Conservation (phyloP, 2,888 invertebrate species). For the Drosophila mercatorum region DNA sequence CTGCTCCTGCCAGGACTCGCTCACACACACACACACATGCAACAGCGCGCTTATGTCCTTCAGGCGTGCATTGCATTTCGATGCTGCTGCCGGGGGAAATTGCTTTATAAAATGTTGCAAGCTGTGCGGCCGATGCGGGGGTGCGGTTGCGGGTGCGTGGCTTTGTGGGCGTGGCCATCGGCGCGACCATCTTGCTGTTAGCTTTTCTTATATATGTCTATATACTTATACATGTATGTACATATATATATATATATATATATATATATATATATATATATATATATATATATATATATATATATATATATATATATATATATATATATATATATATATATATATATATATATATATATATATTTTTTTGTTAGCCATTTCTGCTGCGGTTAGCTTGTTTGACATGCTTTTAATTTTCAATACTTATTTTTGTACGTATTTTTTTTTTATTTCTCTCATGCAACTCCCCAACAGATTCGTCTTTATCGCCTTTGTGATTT, state of each 20-base stretch:
- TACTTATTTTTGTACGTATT: slow-evolving; percentile 21
- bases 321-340: too few relatives aligned
- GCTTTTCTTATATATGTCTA: slow-evolving; percentile 35
- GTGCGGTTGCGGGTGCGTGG: slow-evolving; percentile 11
- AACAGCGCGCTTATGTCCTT: slow-evolving; percentile 60
- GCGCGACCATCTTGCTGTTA: slow-evolving; percentile 50
- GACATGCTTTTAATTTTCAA: slow-evolving; percentile 75
- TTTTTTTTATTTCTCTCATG: neutral
- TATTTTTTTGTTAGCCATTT: slow-evolving; percentile 32
- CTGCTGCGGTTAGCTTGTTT: slow-evolving; percentile 55
- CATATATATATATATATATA: slow-evolving; percentile 5
- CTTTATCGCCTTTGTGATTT: slow-evolving; percentile 29
- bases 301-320: slow-evolving; percentile 18
- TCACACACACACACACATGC: slow-evolving; percentile 22
- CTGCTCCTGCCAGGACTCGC: slow-evolving; percentile 35
- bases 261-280: neutral
- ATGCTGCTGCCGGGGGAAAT: slow-evolving; percentile 70
- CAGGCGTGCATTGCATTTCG: slow-evolving; percentile 75
- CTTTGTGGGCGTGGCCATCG: slow-evolving; percentile 58
- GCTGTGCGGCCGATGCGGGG: slow-evolving; percentile 34
- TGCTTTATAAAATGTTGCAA: slow-evolving; percentile 78
- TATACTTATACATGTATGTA: slow-evolving; percentile 14
- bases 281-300: slow-evolving; percentile 6
- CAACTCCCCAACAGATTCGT: slow-evolving; percentile 21
- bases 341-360: slow-evolving; percentile 1